Percentiles rank a stretch among this genome's conserved stretches.
phyloP scores from a whole-genome alignment of 2,888 invertebrate species.

The Papilio gigon region DNA sequence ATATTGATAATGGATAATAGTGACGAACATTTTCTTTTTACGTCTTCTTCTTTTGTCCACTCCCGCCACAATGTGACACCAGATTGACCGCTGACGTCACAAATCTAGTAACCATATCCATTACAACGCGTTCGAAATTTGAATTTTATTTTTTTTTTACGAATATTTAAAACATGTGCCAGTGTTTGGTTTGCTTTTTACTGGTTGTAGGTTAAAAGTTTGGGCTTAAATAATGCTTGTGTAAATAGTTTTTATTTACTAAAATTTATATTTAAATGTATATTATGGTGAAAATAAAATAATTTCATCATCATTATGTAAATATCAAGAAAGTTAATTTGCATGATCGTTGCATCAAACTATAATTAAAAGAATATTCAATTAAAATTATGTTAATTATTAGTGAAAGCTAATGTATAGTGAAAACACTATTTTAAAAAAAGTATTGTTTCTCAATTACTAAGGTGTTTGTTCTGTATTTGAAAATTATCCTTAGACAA shows the following conservation, averaged over 20 bases:
- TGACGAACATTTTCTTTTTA: no score
- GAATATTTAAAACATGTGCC: background rate
- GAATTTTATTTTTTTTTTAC: background rate
- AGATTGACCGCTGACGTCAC: background rate
- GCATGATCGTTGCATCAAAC: background rate
- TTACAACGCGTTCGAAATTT: background rate
- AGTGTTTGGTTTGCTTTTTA: background rate
- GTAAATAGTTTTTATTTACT: background rate
- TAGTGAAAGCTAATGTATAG: background rate
- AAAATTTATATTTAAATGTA: background rate
- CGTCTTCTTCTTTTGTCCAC: no score
- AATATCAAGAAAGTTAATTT: background rate
- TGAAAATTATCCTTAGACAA: no score
- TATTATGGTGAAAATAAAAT: background rate
- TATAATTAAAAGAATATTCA: background rate
- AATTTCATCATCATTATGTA: background rate
- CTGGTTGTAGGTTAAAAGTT: background rate
- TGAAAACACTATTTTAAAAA: no score
- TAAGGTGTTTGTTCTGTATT: no score
- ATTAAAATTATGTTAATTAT: background rate
- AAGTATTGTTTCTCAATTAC: no score
- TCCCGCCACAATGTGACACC: no score
- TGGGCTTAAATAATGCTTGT: slow-evolving; percentile 3
- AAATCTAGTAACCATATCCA: background rate
- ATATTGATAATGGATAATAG: no score